Base-by-base conservation (phyloP, 2,797 vertebrate species). In the Synaphobranchus kaupii region DNA sequence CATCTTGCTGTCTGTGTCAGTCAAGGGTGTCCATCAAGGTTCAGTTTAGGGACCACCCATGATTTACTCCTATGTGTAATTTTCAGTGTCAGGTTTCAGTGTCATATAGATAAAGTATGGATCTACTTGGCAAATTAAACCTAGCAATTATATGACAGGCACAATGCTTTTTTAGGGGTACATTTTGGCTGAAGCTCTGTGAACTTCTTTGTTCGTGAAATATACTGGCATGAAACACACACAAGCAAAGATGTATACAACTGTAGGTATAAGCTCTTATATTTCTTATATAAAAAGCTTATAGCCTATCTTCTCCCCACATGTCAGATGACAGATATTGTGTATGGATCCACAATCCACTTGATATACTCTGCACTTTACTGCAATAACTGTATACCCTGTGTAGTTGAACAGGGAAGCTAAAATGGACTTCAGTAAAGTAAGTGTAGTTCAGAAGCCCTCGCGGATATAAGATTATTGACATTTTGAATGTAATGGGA, bases 11-110 rank as follows among this genome's bases (percentile, higher is more conserved):
- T 85, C 87, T 52, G 58, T 47, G 39, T 86, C 71, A 85, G 28
- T 87, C 84, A 78, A 76, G 63, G 66, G 4, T n/a, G n/a, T 15
- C 39, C 12, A 34, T 44, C 84, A 8, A 54, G 56, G 83, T 63
- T 78, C 68, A 39, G 28, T 85, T 85, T 44, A 83, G 84, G 52
- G 84, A 66, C 56, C 15, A 47, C 68, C 50, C 78, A 54, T 86
- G 88, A 85, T 92, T 92, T 90, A 89, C 87, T 87, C 66, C 89
- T 87, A 81, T 54, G 31, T 73, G 60, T 20, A 71, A 83, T 63
- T 63, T 63, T n/a, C 60, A 44, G 78, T 84, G 76, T 89, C 39
- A 20, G n/a, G n/a, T 87, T 80, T 86, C 31, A 17, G 54, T 71
- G 15, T 15, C 31, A 7, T 44, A 58, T 80, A 31, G 3, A 39